These are phyloP conservation scores for Papilio glaucus DNA, from an alignment of 1,140 invertebrate genomes.

Conservation along the genomic window DNA sequence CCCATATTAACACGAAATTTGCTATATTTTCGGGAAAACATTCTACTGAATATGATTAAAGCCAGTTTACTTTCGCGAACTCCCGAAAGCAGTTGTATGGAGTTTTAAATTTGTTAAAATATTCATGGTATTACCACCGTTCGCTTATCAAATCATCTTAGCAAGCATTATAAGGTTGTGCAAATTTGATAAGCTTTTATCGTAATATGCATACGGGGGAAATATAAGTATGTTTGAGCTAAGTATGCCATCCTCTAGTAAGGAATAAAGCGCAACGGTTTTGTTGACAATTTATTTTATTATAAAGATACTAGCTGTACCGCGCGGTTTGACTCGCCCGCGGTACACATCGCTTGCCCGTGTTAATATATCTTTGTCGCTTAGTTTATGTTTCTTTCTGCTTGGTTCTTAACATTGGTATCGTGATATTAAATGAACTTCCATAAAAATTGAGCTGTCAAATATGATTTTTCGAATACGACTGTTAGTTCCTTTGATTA, in stretches of 20 bases:
- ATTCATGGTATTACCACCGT: constrained; percentile 17
- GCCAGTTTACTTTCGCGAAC: constrained; percentile 13
- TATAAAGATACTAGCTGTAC: too few species aligned
- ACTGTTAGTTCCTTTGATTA: too few species aligned
- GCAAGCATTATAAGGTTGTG: background rate
- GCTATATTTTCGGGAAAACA: constrained; percentile 30
- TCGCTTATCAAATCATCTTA: constrained; percentile 28
- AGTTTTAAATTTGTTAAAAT: constrained; percentile 33
- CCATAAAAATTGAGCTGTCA: too few species aligned
- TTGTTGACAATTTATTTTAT: background rate
- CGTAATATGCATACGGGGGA: background rate
- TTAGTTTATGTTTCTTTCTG: too few species aligned
- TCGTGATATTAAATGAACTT: too few species aligned
- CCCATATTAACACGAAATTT: constrained; percentile 29
- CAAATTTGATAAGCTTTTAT: constrained; percentile 26
- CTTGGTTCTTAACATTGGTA: too few species aligned
- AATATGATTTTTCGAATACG: too few species aligned
- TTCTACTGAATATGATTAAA: constrained; percentile 30
- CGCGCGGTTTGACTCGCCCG: too few species aligned
- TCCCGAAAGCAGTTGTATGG: constrained; percentile 9
- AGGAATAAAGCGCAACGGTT: background rate
- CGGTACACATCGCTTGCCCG: too few species aligned
- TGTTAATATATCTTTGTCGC: too few species aligned
- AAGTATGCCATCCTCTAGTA: background rate
- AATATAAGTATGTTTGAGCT: background rate